Evolutionary conservation across 2,797 vertebrate genomes (phyloP).

Genomic region (Platyrinchus mystaceus): DNA sequence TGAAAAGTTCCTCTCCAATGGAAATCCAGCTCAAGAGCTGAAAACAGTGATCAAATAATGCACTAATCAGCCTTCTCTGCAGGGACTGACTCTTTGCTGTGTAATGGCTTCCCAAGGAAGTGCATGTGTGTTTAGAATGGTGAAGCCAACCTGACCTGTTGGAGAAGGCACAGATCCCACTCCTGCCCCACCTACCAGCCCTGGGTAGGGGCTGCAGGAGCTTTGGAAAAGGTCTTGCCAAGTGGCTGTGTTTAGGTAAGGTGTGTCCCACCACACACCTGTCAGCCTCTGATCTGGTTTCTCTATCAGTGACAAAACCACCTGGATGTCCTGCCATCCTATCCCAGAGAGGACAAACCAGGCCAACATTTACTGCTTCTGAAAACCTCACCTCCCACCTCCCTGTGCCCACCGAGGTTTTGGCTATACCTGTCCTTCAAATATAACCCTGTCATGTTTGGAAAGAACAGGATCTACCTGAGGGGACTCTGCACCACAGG

Average conservation of each 20-base stretch:
- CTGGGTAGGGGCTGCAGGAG: not conserved
- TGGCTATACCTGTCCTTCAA: not conserved
- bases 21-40: not conserved
- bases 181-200: not conserved
- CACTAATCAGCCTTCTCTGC: not conserved
- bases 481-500: not conserved
- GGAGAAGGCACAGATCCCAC: not conserved
- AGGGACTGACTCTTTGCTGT: not conserved
- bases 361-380: not conserved
- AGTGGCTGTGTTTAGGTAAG: accelerated
- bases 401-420: not conserved
- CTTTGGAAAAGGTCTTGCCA: not conserved
- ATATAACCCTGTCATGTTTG: not conserved
- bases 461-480: not conserved
- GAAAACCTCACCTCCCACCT: not conserved
- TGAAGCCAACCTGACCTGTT: accelerated
- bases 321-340: not conserved
- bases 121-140: not conserved
- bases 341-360: not conserved
- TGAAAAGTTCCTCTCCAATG: not conserved
- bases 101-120: not conserved
- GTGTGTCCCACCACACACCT: not conserved
- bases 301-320: not conserved
- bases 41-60: not conserved
- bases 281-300: not conserved